Percentiles rank a stretch among this genome's conserved stretches.
phyloP scores from a whole-genome alignment of 2,888 invertebrate species.

The Rugalucina vietnamica region DNA sequence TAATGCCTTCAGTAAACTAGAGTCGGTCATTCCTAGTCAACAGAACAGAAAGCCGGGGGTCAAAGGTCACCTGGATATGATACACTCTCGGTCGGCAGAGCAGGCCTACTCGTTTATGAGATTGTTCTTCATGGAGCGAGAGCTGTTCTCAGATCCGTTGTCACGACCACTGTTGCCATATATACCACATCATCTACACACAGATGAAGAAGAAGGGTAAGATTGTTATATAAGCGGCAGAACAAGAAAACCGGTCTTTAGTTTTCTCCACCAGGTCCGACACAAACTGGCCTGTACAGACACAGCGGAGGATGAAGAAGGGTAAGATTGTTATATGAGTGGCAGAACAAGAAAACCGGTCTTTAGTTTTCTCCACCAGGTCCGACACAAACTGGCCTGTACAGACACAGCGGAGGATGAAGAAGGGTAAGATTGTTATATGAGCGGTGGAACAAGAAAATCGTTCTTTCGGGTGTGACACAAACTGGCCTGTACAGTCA shows the following conservation, averaged over 20 bases:
- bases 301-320: no score
- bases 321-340: no score
- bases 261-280: no score
- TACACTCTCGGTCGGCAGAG: slow-evolving; percentile 78
- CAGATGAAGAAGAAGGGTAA: slow-evolving; percentile 2
- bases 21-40: slow-evolving; percentile 59
- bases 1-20: slow-evolving; percentile 75
- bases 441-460: not conserved
- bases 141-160: slow-evolving; percentile 77
- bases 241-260: not conserved
- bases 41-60: slow-evolving; percentile 35
- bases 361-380: no score
- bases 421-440: not conserved
- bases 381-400: no score
- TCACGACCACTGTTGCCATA: slow-evolving; percentile 73
- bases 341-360: no score
- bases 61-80: slow-evolving; percentile 64
- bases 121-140: slow-evolving; percentile 78
- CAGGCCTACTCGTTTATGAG: slow-evolving; percentile 76
- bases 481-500: no score
- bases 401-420: no score
- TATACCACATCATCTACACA: slow-evolving; percentile 63
- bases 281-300: no score
- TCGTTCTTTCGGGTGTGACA: not conserved
- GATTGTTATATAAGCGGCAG: not conserved